phyloP scores from a whole-genome alignment of 2,888 invertebrate genomes.

The Belgica antarctica region DNA sequence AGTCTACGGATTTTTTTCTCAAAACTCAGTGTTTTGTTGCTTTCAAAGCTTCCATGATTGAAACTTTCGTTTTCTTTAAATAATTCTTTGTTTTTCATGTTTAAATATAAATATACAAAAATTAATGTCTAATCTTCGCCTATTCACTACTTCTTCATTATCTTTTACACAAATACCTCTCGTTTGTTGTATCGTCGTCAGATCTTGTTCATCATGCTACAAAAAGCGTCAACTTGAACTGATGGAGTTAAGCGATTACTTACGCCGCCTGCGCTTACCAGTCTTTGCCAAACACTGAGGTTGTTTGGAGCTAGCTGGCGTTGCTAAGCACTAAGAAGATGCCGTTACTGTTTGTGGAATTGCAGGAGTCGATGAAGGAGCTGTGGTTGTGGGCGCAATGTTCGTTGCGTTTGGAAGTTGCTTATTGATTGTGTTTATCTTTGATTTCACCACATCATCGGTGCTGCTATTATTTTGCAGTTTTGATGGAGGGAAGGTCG shows the following conservation, averaged over 20 bases:
- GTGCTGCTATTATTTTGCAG: not conserved
- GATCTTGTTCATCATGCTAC: slow-evolving; percentile 26
- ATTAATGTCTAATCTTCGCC: slow-evolving; percentile 35
- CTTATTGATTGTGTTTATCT: slow-evolving; percentile 38
- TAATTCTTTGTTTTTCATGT: not conserved
- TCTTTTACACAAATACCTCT: not conserved
- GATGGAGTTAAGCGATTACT: slow-evolving; percentile 17
- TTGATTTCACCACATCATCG: slow-evolving; percentile 30
- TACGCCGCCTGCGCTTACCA: slow-evolving; percentile 32
- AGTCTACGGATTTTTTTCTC: slow-evolving; percentile 9
- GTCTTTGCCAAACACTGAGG: slow-evolving; percentile 30
- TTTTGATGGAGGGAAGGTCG: not conserved
- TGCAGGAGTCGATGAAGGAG: slow-evolving; percentile 29
- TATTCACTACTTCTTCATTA: slow-evolving; percentile 13
- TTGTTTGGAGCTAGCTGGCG: slow-evolving; percentile 11
- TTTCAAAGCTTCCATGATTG: not conserved
- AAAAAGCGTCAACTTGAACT: slow-evolving; percentile 32
- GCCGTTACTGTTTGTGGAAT: slow-evolving; percentile 42
- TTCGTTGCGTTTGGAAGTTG: slow-evolving; percentile 25
- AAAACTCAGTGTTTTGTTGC: not conserved
- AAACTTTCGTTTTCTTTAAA: slow-evolving; percentile 5
- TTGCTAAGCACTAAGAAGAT: slow-evolving; percentile 43
- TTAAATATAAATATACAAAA: slow-evolving; percentile 43
- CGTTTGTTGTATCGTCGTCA: slow-evolving; percentile 26
- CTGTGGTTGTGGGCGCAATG: not conserved